Percentiles rank a stretch among this genome's conserved stretches.
Conservation (phyloP, 2,888 invertebrate genomes). For the Diaphora mendica region DNA sequence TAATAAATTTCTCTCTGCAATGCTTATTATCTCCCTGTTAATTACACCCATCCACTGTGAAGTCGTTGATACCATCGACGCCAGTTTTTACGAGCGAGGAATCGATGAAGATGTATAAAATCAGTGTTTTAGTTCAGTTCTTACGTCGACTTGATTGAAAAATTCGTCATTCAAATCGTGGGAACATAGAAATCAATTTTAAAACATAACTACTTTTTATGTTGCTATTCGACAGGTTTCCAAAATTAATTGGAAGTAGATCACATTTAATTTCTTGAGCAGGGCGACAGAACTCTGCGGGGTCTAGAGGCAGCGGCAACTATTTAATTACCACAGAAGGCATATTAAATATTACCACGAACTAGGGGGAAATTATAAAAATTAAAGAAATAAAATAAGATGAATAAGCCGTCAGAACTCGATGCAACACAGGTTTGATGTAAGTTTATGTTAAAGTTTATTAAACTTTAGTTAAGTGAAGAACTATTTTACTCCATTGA, state of each 20-base stretch:
- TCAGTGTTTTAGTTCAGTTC: slow-evolving; percentile 32
- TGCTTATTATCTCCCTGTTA: slow-evolving; percentile 55
- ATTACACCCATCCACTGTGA: slow-evolving; percentile 49
- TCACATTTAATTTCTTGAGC: slow-evolving; percentile 1
- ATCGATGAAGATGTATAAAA: slow-evolving; percentile 48
- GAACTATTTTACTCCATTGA: background rate
- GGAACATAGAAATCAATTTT: slow-evolving; percentile 36
- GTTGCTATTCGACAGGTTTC: slow-evolving; percentile 13
- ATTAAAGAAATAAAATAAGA: background rate
- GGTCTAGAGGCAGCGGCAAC: background rate
- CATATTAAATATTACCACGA: background rate
- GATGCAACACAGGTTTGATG: background rate
- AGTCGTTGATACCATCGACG: slow-evolving; percentile 49
- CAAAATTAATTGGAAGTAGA: background rate
- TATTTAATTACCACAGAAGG: background rate
- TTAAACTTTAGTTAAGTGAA: background rate
- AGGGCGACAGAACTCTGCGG: background rate
- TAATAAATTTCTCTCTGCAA: slow-evolving; percentile 51
- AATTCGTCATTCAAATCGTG: slow-evolving; percentile 47
- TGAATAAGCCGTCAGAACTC: background rate
- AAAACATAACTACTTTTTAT: background rate
- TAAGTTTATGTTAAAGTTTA: background rate
- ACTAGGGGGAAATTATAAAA: background rate
- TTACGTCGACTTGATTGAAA: slow-evolving; percentile 45
- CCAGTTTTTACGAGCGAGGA: slow-evolving; percentile 56